Percentiles rank a stretch among this genome's conserved stretches.
These are phyloP conservation scores for Anabacerthia variegaticeps DNA, from an alignment of 2,797 vertebrate genomes.

Conservation along the genomic window DNA sequence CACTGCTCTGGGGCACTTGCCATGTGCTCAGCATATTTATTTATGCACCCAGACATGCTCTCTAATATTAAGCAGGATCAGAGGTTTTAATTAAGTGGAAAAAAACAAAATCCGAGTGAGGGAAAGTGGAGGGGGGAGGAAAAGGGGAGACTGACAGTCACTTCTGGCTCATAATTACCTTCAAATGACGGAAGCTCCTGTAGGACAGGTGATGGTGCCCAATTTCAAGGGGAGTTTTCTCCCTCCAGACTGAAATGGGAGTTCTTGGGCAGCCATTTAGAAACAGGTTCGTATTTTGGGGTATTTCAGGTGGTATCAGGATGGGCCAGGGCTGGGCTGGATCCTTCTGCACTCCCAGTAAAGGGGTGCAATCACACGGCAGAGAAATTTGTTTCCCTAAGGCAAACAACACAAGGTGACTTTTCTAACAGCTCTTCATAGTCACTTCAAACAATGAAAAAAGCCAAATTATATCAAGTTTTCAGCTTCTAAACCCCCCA, in stretches of 20 bases:
- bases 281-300: background rate
- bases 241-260: background rate
- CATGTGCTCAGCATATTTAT: background rate
- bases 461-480: background rate
- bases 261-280: background rate
- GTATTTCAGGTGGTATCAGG: background rate
- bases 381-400: background rate
- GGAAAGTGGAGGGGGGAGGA: background rate
- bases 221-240: background rate
- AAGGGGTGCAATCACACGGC: background rate
- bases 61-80: background rate
- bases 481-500: background rate
- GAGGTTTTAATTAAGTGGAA: background rate
- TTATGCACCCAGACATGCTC: background rate
- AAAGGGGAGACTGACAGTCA: background rate
- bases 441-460: background rate
- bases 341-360: background rate
- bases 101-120: background rate
- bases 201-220: fast-evolving
- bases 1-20: background rate
- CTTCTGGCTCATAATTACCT: background rate
- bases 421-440: background rate
- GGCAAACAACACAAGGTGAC: no score
- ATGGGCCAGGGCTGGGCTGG: background rate
- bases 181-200: background rate